Percentiles rank a stretch among this genome's conserved stretches.
Conservation (phyloP, 1,140 invertebrate genomes). For the Eurosta solidaginis region DNA sequence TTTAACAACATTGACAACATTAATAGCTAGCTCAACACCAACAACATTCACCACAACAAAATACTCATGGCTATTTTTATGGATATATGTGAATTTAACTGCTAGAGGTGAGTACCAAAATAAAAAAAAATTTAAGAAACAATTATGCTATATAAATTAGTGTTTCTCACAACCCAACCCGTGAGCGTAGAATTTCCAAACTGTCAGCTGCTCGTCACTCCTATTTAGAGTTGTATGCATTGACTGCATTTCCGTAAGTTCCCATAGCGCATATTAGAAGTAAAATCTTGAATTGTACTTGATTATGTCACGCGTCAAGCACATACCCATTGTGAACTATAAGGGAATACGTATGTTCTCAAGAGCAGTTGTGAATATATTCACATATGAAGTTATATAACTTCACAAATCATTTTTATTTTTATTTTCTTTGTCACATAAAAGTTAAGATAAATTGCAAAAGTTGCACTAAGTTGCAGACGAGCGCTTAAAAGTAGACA, state of each 20-base stretch:
- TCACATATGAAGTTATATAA: no score
- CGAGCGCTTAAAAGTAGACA: constrained; percentile 3
- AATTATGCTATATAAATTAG: no score
- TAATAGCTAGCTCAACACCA: constrained; percentile 20
- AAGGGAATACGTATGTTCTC: no score
- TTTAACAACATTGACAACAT: constrained; percentile 28
- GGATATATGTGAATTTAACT: constrained; percentile 60
- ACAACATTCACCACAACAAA: constrained; percentile 37
- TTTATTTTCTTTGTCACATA: background rate
- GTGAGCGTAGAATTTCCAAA: no score
- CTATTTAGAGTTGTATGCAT: no score
- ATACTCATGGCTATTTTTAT: constrained; percentile 60
- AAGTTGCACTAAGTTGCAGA: background rate
- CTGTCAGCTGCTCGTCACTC: no score
- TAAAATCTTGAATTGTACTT: background rate
- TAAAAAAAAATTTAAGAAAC: background rate
- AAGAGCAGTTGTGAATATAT: no score
- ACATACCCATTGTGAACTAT: background rate
- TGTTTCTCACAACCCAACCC: no score
- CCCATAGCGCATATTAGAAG: background rate
- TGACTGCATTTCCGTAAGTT: no score
- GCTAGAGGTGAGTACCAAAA: constrained; percentile 54
- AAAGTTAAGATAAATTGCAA: background rate
- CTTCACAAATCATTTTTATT: no score
- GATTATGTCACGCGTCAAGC: background rate